phyloP scores from a whole-genome alignment of 2,888 invertebrate species.

The Drosophila borborema region DNA sequence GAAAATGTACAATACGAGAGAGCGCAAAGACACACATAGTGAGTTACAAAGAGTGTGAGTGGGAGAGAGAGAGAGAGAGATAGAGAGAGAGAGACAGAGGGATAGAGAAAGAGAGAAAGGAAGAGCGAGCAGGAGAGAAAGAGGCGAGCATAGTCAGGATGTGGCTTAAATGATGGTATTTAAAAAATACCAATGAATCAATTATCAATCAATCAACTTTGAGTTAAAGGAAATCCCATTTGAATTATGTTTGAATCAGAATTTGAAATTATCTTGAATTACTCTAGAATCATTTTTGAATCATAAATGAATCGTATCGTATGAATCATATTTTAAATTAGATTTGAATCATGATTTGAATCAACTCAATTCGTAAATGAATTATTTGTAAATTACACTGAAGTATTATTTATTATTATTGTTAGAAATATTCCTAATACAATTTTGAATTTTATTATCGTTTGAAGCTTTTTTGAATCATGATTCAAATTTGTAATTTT shows the following conservation, averaged over 20 bases:
- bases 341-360: not conserved
- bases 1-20: slow-evolving; percentile 70
- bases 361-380: not conserved
- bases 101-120: slow-evolving; percentile 10
- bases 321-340: not conserved
- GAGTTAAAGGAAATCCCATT: too few relatives aligned
- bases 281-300: not conserved
- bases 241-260: not conserved
- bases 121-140: not conserved
- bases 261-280: too few relatives aligned
- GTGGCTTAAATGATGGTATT: not conserved
- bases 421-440: too few relatives aligned
- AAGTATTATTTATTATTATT: too few relatives aligned
- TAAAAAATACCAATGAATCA: not conserved
- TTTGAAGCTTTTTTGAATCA: not conserved
- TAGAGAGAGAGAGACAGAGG: slow-evolving; percentile 38
- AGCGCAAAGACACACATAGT: slow-evolving; percentile 41
- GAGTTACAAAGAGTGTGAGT: not conserved
- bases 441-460: too few relatives aligned
- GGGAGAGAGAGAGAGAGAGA: slow-evolving; percentile 40
- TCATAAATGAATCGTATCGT: not conserved
- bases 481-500: not conserved
- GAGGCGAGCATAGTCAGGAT: not conserved
- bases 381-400: not conserved
- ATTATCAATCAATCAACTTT: not conserved